Conservation (phyloP, 2,797 vertebrate genomes). For the Zenarchopterus dispar region DNA sequence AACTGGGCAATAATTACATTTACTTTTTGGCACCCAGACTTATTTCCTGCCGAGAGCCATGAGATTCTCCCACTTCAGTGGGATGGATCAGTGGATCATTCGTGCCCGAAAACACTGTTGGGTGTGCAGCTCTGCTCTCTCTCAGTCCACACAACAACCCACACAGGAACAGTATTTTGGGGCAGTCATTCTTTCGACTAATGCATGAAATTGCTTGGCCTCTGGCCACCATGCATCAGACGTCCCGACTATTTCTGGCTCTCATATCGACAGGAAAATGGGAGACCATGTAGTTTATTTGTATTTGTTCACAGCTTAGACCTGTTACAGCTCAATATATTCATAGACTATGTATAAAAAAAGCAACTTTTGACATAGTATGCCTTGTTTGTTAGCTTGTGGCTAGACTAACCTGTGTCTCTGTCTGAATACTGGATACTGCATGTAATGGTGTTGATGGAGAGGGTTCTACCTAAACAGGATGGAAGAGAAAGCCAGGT, state of each 20-base stretch:
- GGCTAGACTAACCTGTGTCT: conserved; percentile 38
- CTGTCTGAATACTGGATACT: conserved; percentile 54
- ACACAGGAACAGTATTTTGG: conserved; percentile 49
- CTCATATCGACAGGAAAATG: conserved; percentile 69
- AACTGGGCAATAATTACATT: conserved; percentile 79
- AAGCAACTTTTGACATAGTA: conserved; percentile 50
- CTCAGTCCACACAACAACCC: conserved; percentile 36
- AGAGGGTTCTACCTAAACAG: conserved; percentile 41
- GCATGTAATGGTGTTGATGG: conserved; percentile 34
- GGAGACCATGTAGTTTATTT: conserved; percentile 54
- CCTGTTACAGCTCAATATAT: conserved; percentile 69
- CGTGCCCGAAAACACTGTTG: conserved; percentile 54
- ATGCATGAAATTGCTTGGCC: conserved; percentile 38
- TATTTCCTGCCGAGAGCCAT: conserved; percentile 79
- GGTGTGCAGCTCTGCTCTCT: conserved; percentile 25
- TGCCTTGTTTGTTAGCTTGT: conserved; percentile 52
- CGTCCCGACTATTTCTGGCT: conserved; percentile 51
- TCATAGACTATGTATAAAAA: conserved; percentile 57
- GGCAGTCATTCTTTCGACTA: conserved; percentile 42
- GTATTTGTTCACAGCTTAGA: conserved; percentile 77
- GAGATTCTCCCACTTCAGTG: conserved; percentile 47
- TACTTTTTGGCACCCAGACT: conserved; percentile 83
- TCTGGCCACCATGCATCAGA: conserved; percentile 40
- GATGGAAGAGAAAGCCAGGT: conserved; percentile 47
- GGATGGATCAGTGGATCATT: conserved; percentile 42